Evolutionary conservation across 37 sponge, comb jelly and placozoan genomes (phyloP).

Genomic region (Amphimedon queenslandica): DNA sequence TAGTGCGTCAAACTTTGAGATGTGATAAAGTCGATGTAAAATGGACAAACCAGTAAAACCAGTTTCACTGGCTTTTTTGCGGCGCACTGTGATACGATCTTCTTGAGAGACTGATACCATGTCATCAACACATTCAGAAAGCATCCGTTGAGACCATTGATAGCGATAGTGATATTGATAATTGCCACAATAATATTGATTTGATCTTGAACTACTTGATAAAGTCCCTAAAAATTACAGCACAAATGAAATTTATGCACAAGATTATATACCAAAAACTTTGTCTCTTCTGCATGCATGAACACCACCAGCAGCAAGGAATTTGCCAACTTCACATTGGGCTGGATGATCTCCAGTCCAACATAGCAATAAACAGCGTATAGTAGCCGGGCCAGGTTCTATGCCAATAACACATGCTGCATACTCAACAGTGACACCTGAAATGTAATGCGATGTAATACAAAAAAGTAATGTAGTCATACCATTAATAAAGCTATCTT

Average conservation of each 20-base stretch:
- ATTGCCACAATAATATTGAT: slow-evolving; percentile 21
- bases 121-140: background rate
- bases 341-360: slow-evolving; percentile 39
- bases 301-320: slow-evolving; percentile 6
- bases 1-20: slow-evolving; percentile 5
- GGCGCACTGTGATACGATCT: slow-evolving; percentile 6
- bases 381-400: slow-evolving; percentile 10
- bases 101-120: background rate
- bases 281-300: slow-evolving; percentile 6
- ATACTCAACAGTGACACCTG: slow-evolving; percentile 28
- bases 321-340: slow-evolving; percentile 23
- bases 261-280: slow-evolving; percentile 1
- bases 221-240: background rate
- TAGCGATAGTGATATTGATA: slow-evolving; percentile 4
- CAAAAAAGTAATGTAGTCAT: background rate
- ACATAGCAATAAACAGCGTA: slow-evolving; percentile 17
- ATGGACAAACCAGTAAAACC: slow-evolving; percentile 15
- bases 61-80: slow-evolving; percentile 18
- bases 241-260: too few species aligned
- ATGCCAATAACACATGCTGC: slow-evolving; percentile 1
- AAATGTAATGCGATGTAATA: slow-evolving; percentile 6
- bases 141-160: background rate
- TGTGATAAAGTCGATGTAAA: slow-evolving; percentile 3
- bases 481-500: slow-evolving; percentile 20
- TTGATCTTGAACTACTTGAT: background rate